Evolutionary conservation across 2,113 vertebrate genomes (phyloP).

Genomic region (Cyanistes caeruleus): DNA sequence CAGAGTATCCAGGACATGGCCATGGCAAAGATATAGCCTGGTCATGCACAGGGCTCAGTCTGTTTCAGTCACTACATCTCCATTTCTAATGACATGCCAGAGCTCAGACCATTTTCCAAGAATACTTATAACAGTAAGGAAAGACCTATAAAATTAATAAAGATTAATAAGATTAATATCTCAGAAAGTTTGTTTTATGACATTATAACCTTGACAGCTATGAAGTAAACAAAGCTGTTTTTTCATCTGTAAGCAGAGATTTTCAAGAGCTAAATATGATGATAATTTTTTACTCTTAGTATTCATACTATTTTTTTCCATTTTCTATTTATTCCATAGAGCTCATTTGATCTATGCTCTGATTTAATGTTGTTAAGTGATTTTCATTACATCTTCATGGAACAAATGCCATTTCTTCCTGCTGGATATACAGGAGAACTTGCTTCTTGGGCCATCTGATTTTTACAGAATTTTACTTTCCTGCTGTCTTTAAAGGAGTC

Average conservation of each 20-base stretch:
- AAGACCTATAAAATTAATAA: neutral
- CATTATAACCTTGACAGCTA: neutral
- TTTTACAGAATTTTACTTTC: neutral
- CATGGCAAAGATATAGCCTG: neutral
- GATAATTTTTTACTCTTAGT: neutral
- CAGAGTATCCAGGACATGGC: no score
- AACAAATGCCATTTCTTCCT: neutral
- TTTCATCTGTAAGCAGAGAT: neutral
- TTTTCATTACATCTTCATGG: neutral
- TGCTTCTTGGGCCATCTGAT: fast-evolving
- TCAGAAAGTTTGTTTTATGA: conserved; percentile 7
- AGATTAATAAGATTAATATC: neutral
- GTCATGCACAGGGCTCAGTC: neutral
- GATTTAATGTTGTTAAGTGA: neutral
- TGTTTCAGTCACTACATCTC: neutral
- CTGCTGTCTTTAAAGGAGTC: neutral
- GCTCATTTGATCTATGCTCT: neutral
- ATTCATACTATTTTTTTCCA: neutral
- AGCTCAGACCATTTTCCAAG: neutral
- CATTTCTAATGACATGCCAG: neutral
- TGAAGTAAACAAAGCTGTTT: conserved; percentile 33
- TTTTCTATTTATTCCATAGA: neutral
- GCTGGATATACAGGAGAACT: neutral
- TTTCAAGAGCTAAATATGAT: neutral
- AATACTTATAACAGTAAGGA: neutral